Base-by-base conservation (phyloP, 1,140 invertebrate genomes). In the Neodiprion fabricii region DNA sequence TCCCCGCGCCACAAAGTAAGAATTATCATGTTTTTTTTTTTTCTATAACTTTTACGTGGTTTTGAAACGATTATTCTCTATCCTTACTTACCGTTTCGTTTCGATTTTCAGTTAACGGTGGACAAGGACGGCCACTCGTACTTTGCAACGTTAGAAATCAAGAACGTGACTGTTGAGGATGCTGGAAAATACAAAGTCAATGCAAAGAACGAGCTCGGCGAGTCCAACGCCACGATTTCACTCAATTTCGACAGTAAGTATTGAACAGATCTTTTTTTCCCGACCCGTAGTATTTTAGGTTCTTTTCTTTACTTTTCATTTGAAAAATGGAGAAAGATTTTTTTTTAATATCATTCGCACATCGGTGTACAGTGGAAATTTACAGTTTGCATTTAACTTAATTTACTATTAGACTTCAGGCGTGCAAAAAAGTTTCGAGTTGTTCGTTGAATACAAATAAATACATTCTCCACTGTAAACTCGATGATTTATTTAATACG, bases 211-310 rank as follows among this genome's bases (percentile, higher is more conserved):
- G 96, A 98, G 88, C 92, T 98, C 78, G 97, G 97, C 85, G 97
- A 98, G 90, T 97, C 96, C 84, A 98, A 98, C 87, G 97, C 97
- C 53, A 97, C 96, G 53, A 98, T 98, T 88, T 98, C 96, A 88
- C 92, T 98, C 72, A 98, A 98, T 90, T 98, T 98, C 91, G 97
- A 99, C 92, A 97, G 97, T 98, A 93, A 97, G 96, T 96, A 83
- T 72, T 17, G 21, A 61, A 40, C 14, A 67, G 12, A 73, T 53
- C 9, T 17, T 67, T 75, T 75, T 40, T n/a, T 71, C 66, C 3
- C 28, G 7, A 17, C 23, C 10, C 23, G 8, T 40, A 40, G 40
- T 11, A 75, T 73, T 74, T 40, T 9, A 74, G n/a, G 48, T 14
- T 53, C 14, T 74, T 28, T 71, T 21, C 11, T 73, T 28, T 71